A percentile compares a stretch with the other conserved stretches of the same genome.
phyloP scores from a whole-genome alignment of 2,113 vertebrate genomes.

The Poicephalus meyeri region DNA sequence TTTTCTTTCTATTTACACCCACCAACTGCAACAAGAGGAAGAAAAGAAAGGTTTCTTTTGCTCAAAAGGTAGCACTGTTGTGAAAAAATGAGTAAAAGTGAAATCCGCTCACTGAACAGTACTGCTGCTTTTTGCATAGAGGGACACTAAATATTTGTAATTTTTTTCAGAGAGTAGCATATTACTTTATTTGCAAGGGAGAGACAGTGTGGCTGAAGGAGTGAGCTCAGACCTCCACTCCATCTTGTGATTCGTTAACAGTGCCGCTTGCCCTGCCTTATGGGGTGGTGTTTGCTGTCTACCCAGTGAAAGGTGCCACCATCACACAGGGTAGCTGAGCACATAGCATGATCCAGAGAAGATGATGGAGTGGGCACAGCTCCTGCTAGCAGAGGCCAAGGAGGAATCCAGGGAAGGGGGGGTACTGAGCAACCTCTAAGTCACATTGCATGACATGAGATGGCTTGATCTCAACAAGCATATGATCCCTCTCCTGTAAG shows the following conservation, averaged over 20 bases:
- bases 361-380: background rate
- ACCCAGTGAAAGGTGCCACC: background rate
- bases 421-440: background rate
- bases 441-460: background rate
- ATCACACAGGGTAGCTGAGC: background rate
- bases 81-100: background rate
- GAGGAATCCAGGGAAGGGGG: background rate
- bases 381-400: background rate
- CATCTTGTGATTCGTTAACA: background rate
- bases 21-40: background rate
- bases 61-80: background rate
- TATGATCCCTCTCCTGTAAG: background rate
- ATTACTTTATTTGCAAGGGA: background rate
- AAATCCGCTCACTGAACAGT: background rate
- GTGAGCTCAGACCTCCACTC: background rate
- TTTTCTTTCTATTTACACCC: background rate
- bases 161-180: background rate
- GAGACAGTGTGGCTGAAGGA: background rate
- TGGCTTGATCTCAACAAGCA: background rate
- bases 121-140: background rate
- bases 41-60: background rate
- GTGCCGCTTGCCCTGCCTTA: fast-evolving
- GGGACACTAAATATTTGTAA: background rate
- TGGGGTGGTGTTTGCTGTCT: fast-evolving
- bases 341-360: background rate